phyloP scores from a whole-genome alignment of 30 jellyfish, hydroid and myxozoan species.

The Hydra vulgaris region DNA sequence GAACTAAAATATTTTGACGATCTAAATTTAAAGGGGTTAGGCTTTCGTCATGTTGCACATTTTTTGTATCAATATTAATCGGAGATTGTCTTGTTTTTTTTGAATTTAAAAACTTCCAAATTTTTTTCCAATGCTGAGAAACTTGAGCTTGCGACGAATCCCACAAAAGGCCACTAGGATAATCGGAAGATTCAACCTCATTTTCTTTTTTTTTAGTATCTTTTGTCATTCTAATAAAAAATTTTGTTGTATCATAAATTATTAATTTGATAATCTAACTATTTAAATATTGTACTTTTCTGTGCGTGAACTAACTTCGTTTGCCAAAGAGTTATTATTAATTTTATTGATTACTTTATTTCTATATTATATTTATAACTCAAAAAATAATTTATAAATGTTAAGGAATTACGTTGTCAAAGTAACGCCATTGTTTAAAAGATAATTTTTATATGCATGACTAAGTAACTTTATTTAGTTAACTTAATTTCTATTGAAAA shows the following conservation, averaged over 20 bases:
- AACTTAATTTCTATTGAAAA: too few species aligned
- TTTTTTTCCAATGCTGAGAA: slow-evolving; percentile 12
- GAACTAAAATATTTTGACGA: background rate
- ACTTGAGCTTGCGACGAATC: slow-evolving; percentile 12
- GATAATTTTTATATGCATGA: background rate
- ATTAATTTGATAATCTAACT: background rate
- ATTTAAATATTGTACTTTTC: too few species aligned
- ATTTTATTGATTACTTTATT: background rate
- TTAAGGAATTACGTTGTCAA: background rate
- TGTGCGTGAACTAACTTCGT: too few species aligned
- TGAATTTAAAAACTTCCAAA: slow-evolving; percentile 10
- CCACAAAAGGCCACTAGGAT: slow-evolving; percentile 4
- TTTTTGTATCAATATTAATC: slow-evolving; percentile 9
- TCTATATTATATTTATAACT: background rate
- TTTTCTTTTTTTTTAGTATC: background rate
- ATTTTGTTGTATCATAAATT: background rate
- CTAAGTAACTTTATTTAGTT: background rate
- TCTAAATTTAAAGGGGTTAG: slow-evolving; percentile 1
- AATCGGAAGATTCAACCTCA: background rate
- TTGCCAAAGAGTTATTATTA: background rate
- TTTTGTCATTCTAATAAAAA: background rate
- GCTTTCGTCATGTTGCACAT: slow-evolving; percentile 2
- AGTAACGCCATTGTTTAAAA: background rate
- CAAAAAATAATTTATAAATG: background rate
- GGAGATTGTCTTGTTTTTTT: slow-evolving; percentile 22